phyloP scores from a whole-genome alignment of 2,113 vertebrate species.

The Gulo gulo region DNA sequence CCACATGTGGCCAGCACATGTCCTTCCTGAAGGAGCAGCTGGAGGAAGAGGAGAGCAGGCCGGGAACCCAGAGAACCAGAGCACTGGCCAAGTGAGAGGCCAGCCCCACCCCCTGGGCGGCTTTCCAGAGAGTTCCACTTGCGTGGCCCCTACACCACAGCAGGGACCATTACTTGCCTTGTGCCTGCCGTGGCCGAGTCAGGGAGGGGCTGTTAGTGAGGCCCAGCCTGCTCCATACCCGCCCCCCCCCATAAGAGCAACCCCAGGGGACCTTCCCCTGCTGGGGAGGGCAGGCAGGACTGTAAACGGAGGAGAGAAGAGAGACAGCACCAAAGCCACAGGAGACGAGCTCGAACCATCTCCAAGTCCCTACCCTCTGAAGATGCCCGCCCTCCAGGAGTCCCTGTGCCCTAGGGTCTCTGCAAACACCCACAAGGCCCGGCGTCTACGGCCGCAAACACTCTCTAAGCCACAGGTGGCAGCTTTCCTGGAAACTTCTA shows the following conservation, averaged over 20 bases:
- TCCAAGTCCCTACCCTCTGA: fast-evolving
- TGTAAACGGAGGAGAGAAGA: background rate
- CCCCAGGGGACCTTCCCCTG: background rate
- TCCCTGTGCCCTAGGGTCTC: background rate
- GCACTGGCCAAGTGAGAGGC: background rate
- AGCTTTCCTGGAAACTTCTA: background rate
- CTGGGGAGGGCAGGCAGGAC: too few species aligned
- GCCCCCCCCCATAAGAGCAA: background rate
- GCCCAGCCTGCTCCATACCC: background rate
- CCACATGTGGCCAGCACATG: background rate
- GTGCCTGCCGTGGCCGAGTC: fast-evolving
- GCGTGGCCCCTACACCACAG: fast-evolving
- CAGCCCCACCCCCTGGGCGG: background rate
- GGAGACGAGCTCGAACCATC: background rate
- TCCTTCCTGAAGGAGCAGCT: background rate
- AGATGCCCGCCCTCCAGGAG: background rate
- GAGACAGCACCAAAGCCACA: background rate
- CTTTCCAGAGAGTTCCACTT: background rate
- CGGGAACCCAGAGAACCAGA: fast-evolving
- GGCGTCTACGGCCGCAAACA: background rate
- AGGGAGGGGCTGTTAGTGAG: background rate
- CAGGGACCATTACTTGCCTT: background rate
- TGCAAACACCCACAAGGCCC: background rate
- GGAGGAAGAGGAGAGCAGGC: background rate
- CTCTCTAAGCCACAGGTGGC: background rate